phyloP scores from a whole-genome alignment of 2,888 invertebrate genomes.

The Mesochorus sp. region DNA sequence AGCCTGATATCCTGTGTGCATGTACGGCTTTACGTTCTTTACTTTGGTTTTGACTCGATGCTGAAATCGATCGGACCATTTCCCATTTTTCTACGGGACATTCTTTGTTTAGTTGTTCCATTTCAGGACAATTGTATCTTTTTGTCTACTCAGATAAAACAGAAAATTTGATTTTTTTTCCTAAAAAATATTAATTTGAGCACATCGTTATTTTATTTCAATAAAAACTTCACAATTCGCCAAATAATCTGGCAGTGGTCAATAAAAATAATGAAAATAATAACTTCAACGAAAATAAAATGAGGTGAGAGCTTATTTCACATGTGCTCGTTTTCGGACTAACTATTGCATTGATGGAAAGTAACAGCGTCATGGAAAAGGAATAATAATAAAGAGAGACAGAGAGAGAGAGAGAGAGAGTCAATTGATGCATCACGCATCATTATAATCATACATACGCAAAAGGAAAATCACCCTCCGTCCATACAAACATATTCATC shows the following conservation, averaged over 20 bases:
- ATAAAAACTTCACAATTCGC: background rate
- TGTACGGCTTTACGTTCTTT: background rate
- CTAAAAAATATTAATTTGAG: too few relatives aligned
- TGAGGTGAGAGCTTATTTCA: too few relatives aligned
- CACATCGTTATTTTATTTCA: background rate
- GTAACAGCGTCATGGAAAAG: conserved; percentile 3
- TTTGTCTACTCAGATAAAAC: background rate
- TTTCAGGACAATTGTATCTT: background rate
- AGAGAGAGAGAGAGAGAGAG: background rate
- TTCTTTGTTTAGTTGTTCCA: background rate
- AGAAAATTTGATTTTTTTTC: background rate
- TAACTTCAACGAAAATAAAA: background rate
- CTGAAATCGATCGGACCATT: conserved; percentile 28
- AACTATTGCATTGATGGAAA: conserved; percentile 36
- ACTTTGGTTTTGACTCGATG: background rate
- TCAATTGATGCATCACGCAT: conserved; percentile 61
- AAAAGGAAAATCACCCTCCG: conserved; percentile 17
- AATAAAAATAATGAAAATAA: conserved; percentile 19
- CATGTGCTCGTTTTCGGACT: conserved; percentile 20
- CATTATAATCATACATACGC: conserved; percentile 49
- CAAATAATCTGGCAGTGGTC: background rate
- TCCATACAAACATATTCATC: background rate
- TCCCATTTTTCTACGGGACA: background rate
- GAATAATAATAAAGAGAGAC: background rate
- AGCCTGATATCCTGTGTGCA: background rate